A percentile compares a stretch with the other conserved stretches of the same genome.
Conservation (phyloP, 2,797 vertebrate species). For the Malacoraja senta region DNA sequence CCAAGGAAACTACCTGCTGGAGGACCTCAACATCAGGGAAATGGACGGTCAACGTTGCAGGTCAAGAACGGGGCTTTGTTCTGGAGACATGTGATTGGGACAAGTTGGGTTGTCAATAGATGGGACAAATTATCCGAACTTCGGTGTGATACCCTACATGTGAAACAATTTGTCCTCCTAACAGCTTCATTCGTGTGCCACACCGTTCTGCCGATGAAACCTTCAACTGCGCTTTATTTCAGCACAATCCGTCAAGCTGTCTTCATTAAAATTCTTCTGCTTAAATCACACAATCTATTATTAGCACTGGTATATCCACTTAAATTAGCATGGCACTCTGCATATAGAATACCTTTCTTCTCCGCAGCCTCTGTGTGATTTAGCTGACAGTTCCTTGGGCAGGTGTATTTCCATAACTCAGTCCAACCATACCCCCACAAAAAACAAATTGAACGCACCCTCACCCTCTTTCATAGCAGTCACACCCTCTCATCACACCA, state of each 20-base stretch:
- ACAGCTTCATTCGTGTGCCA: not conserved
- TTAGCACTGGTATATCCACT: conserved; percentile 8
- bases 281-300: conserved; percentile 31
- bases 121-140: too few relatives aligned
- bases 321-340: conserved; percentile 13
- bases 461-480: not conserved
- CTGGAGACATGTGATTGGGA: not conserved
- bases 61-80: too few relatives aligned
- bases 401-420: not conserved
- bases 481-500: not conserved
- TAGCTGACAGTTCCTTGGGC: not conserved
- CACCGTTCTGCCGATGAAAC: conserved; percentile 14
- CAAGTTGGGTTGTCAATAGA: too few relatives aligned
- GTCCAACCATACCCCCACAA: not conserved
- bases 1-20: too few relatives aligned
- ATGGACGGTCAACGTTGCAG: too few relatives aligned
- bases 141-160: not conserved
- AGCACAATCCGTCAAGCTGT: conserved; percentile 17
- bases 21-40: too few relatives aligned
- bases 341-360: conserved; percentile 16
- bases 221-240: conserved; percentile 3
- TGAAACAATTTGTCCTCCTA: not conserved
- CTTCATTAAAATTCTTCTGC: conserved; percentile 31
- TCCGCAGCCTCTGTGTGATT: not conserved
- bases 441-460: not conserved